Evolutionary conservation across 2,888 invertebrate species (phyloP), one percentile per base, ranked within the genome.

Genomic region (Papilio elwesi): DNA sequence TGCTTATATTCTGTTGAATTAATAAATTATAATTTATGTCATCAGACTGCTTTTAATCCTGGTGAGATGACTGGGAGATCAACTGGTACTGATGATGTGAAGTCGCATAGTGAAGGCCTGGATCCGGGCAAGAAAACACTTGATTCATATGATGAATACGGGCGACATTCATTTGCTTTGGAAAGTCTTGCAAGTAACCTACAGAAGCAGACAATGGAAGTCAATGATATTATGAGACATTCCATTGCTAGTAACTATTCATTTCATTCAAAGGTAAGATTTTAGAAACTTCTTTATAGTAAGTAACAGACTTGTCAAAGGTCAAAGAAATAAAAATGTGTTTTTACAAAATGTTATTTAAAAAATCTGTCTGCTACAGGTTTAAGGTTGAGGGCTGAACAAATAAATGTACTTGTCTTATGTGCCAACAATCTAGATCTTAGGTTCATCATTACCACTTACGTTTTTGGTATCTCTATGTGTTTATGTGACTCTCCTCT

Each of bases 51-150:
- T 12, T 93, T 93, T 75, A 88, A 90, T 76, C 91, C 92, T 68
- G 90, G 90, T 12, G 93, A 93, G 79, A 87, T 93, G 86, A 91
- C 92, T 9, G 93, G 93, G 0, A 83, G 93, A 68, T 93, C 93
- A 0, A 93, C 93, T 26, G 92, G 86, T 1, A 80, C 92, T 8
- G 87, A 88, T 9, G 88, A 89, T 13, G 74, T 81, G 4, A 71
- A 78, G 4, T n/a, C 70, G 36, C 78, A 76, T 16, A 52, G 76
- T 11, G 75, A 71, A 13, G 66, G 76, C 12, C 70, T 78, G 47
- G 75, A 79, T 7, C 15, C 78, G 10, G 16, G 66, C 68, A 59
- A 70, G 74, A 65, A 26, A 26, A 75, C 13, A 55, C 69, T 13
- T 70, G 77, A 71, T 49, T 74, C 72, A 10, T 80, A 78, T 75